A percentile compares a stretch with the other conserved stretches of the same genome.
Conservation (phyloP, 1,140 invertebrate species). For the Palaemon carinicauda region DNA sequence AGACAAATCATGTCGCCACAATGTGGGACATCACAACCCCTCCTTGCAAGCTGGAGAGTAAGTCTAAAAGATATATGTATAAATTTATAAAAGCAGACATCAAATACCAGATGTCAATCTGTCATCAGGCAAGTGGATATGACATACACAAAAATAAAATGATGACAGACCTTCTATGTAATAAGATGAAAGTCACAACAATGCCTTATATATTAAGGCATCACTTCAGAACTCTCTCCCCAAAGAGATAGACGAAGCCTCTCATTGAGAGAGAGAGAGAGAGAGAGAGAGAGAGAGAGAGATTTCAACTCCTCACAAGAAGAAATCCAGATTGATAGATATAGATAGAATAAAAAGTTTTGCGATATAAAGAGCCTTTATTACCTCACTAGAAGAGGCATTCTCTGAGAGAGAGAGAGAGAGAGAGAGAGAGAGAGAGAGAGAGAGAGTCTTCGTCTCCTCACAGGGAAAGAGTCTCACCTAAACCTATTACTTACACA, state of each 20-base stretch:
- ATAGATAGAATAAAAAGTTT: no score
- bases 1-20: no score
- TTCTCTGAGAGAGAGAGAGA: not conserved
- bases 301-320: not conserved
- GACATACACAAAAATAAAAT: no score
- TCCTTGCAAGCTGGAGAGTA: no score
- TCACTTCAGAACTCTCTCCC: not conserved
- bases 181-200: not conserved
- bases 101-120: no score
- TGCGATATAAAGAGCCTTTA: no score
- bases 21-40: no score
- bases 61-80: no score
- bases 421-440: conserved; percentile 2
- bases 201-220: not conserved
- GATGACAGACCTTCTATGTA: not conserved
- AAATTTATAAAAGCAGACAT: no score
- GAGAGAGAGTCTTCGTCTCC: not conserved
- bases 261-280: not conserved
- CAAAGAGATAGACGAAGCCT: not conserved
- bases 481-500: not conserved
- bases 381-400: no score
- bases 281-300: conserved; percentile 4
- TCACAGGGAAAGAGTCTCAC: not conserved
- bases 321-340: not conserved
- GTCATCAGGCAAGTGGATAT: no score